Evolutionary conservation across 2,888 invertebrate genomes (phyloP).

Genomic region (Horisme vitalbata): DNA sequence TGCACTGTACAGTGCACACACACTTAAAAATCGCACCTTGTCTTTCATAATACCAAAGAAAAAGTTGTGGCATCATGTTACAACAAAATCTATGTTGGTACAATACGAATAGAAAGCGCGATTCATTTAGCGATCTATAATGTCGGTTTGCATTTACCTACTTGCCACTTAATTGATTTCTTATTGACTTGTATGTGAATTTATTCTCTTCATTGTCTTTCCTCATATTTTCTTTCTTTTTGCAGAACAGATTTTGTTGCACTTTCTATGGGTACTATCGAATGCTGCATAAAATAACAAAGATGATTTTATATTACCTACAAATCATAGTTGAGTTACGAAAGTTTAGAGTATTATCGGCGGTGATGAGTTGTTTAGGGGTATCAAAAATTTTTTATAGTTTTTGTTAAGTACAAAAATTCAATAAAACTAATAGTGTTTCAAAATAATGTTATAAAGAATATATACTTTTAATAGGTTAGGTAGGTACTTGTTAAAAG

Average conservation of each 20-base stretch:
- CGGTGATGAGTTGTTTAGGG: too few species aligned
- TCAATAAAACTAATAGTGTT: too few species aligned
- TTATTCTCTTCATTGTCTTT: slow-evolving; percentile 44
- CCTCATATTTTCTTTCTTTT: slow-evolving; percentile 61
- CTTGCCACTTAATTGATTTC: slow-evolving; percentile 53
- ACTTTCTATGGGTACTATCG: slow-evolving; percentile 54
- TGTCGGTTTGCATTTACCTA: slow-evolving; percentile 47
- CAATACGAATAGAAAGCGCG: slow-evolving; percentile 51
- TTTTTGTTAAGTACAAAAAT: not conserved
- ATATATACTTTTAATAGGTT: slow-evolving; percentile 16
- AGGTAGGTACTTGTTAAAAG: too few species aligned
- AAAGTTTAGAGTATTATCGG: slow-evolving; percentile 36
- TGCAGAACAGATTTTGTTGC: slow-evolving; percentile 37
- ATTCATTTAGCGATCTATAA: slow-evolving; percentile 46
- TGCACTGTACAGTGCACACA: slow-evolving; percentile 44
- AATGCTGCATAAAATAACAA: slow-evolving; percentile 20
- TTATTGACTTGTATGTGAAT: slow-evolving; percentile 51
- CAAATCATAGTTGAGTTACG: slow-evolving; percentile 25
- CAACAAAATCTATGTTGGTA: slow-evolving; percentile 38
- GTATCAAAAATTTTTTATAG: not conserved
- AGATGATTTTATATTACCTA: slow-evolving; percentile 34
- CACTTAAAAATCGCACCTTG: slow-evolving; percentile 45
- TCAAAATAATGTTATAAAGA: not conserved
- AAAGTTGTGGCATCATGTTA: slow-evolving; percentile 23
- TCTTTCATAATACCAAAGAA: slow-evolving; percentile 39